phyloP scores from a whole-genome alignment of 2,888 invertebrate genomes.

The Rhagonycha fulva region DNA sequence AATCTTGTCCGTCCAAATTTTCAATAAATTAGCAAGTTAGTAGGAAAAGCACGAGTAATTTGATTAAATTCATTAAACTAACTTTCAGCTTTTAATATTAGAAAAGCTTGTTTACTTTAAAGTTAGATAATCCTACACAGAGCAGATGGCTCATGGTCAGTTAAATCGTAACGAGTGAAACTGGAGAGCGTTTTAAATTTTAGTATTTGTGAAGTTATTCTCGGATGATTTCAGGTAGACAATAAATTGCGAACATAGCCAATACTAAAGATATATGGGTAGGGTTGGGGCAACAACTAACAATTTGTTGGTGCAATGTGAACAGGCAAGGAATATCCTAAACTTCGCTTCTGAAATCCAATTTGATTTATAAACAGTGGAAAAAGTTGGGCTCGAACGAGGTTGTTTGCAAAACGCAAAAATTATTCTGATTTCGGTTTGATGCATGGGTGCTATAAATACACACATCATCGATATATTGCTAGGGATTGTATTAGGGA shows the following conservation, averaged over 20 bases:
- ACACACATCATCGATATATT: slow-evolving; percentile 51
- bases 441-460: slow-evolving; percentile 53
- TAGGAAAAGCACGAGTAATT: background rate
- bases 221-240: slow-evolving; percentile 41
- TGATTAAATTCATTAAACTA: background rate
- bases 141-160: background rate
- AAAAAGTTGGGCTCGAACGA: slow-evolving; percentile 44
- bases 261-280: slow-evolving; percentile 43
- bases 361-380: slow-evolving; percentile 54
- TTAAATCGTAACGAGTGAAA: background rate
- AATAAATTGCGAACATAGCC: slow-evolving; percentile 43
- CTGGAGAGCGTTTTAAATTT: background rate
- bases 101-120: slow-evolving; percentile 4
- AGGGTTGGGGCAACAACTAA: slow-evolving; percentile 45
- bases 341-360: slow-evolving; percentile 47
- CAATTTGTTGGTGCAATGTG: slow-evolving; percentile 44
- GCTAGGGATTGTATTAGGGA: slow-evolving; percentile 35
- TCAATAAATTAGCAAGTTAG: background rate
- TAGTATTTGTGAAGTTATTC: slow-evolving; percentile 26
- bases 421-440: slow-evolving; percentile 51
- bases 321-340: slow-evolving; percentile 43
- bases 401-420: slow-evolving; percentile 50
- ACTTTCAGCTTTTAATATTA: slow-evolving; percentile 3
- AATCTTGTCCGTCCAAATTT: background rate
- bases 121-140: background rate